Conservation (phyloP, 2,797 vertebrate genomes). For the Rousettus madagascariensis region DNA sequence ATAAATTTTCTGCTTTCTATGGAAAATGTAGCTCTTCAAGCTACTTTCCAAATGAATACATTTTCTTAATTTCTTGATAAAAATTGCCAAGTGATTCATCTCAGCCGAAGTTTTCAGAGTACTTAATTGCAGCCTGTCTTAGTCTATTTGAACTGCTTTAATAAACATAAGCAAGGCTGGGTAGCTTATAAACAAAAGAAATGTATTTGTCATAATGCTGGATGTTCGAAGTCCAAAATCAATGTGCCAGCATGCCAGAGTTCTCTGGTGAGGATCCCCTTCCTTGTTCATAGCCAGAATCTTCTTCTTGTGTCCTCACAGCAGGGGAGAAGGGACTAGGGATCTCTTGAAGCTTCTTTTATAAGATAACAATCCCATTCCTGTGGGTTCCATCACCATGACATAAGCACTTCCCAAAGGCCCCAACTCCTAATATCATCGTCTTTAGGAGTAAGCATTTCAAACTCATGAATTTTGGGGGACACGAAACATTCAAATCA, state of each 20-base stretch:
- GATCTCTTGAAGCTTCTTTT: background rate
- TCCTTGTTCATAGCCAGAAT: background rate
- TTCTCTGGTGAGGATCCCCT: background rate
- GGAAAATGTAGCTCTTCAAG: background rate
- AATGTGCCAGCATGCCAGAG: background rate
- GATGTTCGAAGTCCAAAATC: background rate
- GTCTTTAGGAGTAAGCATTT: background rate
- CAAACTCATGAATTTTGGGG: background rate
- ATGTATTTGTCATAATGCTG: background rate
- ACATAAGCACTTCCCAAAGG: background rate
- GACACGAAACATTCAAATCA: background rate
- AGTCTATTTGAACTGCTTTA: background rate
- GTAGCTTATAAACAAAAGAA: background rate
- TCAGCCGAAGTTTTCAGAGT: background rate
- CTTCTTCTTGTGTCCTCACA: background rate
- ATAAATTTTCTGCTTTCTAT: background rate
- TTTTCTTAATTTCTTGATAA: slow-evolving; percentile 42
- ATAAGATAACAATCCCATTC: background rate
- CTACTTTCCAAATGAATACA: slow-evolving; percentile 2
- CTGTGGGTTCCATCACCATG: background rate
- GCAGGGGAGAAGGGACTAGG: background rate
- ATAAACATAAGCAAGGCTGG: background rate
- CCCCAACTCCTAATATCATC: background rate
- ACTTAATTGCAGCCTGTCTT: background rate
- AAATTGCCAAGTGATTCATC: background rate